Conservation (phyloP, 2,888 invertebrate genomes). For the Xanthia icteritia region DNA sequence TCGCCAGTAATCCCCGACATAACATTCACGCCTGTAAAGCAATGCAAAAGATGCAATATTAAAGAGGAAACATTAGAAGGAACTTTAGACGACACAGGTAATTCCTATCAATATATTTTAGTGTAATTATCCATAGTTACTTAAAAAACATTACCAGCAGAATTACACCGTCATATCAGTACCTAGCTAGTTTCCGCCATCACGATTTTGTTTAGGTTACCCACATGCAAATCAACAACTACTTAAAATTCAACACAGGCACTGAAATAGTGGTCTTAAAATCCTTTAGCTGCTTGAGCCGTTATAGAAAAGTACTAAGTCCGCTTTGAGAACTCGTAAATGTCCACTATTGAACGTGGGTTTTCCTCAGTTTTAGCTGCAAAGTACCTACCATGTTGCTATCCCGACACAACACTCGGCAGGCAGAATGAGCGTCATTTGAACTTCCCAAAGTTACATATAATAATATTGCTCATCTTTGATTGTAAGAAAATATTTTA, state of each 20-base stretch:
- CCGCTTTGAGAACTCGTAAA: conserved; percentile 31
- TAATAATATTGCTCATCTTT: not conserved
- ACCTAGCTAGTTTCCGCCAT: not conserved
- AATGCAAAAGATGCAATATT: too few relatives aligned
- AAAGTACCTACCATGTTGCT: not conserved
- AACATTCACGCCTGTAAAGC: too few relatives aligned
- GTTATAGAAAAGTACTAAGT: conserved; percentile 29
- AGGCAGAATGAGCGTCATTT: not conserved
- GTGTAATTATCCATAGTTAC: not conserved
- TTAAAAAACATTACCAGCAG: not conserved
- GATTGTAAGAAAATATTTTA: too few relatives aligned
- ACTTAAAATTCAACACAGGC: conserved; percentile 37
- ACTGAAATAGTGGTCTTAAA: conserved; percentile 15
- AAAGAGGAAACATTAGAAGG: too few relatives aligned
- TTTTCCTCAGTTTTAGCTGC: not conserved
- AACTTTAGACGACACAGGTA: too few relatives aligned
- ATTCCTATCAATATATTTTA: too few relatives aligned
- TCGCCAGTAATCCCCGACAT: too few relatives aligned
- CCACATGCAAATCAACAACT: not conserved
- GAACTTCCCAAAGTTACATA: not conserved
- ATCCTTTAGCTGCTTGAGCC: conserved; percentile 27
- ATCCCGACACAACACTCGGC: not conserved
- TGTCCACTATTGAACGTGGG: conserved; percentile 4
- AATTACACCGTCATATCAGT: not conserved
- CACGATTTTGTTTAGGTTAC: not conserved